phyloP scores from a whole-genome alignment of 2,888 invertebrate species.

The Lacanobia oleracea region DNA sequence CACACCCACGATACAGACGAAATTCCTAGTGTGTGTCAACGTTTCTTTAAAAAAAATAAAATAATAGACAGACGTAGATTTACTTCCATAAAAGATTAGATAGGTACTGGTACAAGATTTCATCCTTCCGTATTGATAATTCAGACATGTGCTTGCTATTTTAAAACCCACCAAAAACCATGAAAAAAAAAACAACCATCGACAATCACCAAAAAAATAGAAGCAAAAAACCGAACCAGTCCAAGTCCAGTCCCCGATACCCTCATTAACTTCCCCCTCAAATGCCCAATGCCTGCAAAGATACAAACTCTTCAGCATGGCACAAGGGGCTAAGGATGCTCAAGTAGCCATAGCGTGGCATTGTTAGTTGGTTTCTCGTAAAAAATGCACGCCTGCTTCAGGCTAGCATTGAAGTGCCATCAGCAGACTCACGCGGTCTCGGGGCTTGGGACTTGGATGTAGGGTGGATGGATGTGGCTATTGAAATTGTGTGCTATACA shows the following conservation, averaged over 20 bases:
- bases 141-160: not conserved
- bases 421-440: conserved; percentile 62
- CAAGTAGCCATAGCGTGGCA: conserved; percentile 56
- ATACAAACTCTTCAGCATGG: conserved; percentile 42
- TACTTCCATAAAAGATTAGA: too few species aligned
- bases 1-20: too few species aligned
- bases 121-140: too few species aligned
- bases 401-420: conserved; percentile 68
- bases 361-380: conserved; percentile 69
- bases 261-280: conserved; percentile 32
- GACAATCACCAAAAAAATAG: not conserved
- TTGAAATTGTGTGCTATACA: too few species aligned
- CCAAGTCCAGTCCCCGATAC: conserved; percentile 14
- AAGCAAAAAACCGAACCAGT: not conserved
- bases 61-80: too few species aligned
- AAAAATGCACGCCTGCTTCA: conserved; percentile 70
- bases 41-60: too few species aligned
- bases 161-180: not conserved
- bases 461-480: conserved; percentile 27
- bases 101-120: too few species aligned
- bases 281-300: conserved; percentile 36
- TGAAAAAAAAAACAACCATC: not conserved
- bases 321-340: conserved; percentile 56
- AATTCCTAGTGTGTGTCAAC: too few species aligned
- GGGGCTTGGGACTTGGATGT: conserved; percentile 34